phyloP scores from a whole-genome alignment of 2,888 invertebrate species.

The Tanypteryx hageni region DNA sequence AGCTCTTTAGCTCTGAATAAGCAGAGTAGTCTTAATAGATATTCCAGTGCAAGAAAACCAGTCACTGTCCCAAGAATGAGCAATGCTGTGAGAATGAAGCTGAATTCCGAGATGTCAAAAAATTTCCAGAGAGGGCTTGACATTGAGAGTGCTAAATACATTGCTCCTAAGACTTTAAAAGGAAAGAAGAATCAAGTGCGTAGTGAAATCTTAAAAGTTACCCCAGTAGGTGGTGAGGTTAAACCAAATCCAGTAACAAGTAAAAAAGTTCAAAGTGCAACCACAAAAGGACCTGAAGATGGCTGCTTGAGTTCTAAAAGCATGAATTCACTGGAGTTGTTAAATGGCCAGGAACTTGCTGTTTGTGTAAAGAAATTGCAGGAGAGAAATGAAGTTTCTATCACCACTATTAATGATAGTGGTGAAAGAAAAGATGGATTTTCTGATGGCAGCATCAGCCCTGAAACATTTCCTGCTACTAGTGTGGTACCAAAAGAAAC shows the following conservation, averaged over 20 bases:
- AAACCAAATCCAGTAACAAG: not conserved
- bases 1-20: not conserved
- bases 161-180: constrained; percentile 45
- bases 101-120: constrained; percentile 68
- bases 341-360: constrained; percentile 26
- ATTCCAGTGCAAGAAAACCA: not conserved
- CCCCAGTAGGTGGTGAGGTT: not conserved
- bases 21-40: not conserved
- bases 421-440: not conserved
- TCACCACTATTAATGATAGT: not conserved
- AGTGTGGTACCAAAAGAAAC: not conserved
- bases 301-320: not conserved
- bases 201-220: not conserved
- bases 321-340: not conserved
- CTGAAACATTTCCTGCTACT: constrained; percentile 15
- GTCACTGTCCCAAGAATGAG: constrained; percentile 65
- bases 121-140: constrained; percentile 67
- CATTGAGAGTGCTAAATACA: constrained; percentile 52
- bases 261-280: not conserved
- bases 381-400: constrained; percentile 5
- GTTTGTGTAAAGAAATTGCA: not conserved
- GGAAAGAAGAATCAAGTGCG: constrained; percentile 44
- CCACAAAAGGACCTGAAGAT: not conserved
- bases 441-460: not conserved
- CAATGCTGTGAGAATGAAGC: constrained; percentile 66